Evolutionary conservation across 2,888 invertebrate species (phyloP), one percentile per base, ranked within the genome.

Genomic region (Hylaea fasciaria): DNA sequence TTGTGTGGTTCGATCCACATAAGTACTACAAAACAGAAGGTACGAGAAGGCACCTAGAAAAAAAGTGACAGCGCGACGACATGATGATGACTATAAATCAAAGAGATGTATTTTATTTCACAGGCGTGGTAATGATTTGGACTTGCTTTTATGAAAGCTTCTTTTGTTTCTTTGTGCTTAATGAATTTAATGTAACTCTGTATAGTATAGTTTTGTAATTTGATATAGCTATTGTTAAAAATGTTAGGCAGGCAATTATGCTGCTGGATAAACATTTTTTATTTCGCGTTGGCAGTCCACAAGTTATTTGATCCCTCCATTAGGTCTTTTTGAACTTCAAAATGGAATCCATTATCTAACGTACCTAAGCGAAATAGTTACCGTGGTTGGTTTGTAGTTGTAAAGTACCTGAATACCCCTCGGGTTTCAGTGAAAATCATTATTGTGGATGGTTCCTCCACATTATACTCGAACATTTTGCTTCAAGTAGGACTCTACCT

Each of bases 261-360:
- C 9, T 39, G 45, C 17, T 50, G 32, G 32, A 32, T 37, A n/a
- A 57, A 45, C 51, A 22, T 51, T 57, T 35, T 35, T 37, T 37
- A 37, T 48, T 53, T 48, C 37, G 41, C 58, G 2, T 52, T 48
- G 43, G 9, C 22, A 53, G 51, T 46, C 14, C 32, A 40, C 40
- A 29, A 40, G 45, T 51, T 46, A 40, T 49, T 51, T 52, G 57
- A 66, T 64, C 44, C 53, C 39, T 51, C 62, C 62, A 62, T 66
- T 64, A 61, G 46, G 50, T 50, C 56, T 60, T 62, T 58, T 62
- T 39, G 28, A 45, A 56, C 22, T 46, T 17, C 39, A 46, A 50
- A 44, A 28, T 49, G 51, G 40, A 35, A 51, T 51, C 52, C 41
- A 41, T 57, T 41, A 51, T 22, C 22, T 35, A 41, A 41, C 29